phyloP scores from a whole-genome alignment of 2,113 vertebrate genomes.

The Dascyllus trimaculatus region DNA sequence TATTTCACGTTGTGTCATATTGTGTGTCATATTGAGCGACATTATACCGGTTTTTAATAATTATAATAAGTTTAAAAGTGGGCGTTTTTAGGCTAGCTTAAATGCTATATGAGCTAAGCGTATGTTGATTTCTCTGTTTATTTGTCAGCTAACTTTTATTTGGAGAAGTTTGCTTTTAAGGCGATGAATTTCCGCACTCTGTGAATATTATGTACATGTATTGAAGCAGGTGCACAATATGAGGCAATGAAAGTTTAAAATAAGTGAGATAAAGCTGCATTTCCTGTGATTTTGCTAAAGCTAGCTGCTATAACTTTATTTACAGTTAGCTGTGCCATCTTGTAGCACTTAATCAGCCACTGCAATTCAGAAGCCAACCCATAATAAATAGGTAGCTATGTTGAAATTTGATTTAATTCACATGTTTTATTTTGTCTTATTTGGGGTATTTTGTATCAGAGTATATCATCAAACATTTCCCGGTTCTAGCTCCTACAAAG shows the following conservation, averaged over 20 bases:
- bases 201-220: background rate
- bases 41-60: too few relatives aligned
- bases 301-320: background rate
- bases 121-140: too few relatives aligned
- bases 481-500: background rate
- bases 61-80: too few relatives aligned
- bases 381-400: background rate
- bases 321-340: background rate
- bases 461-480: background rate
- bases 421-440: conserved; percentile 4
- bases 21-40: too few relatives aligned
- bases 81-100: too few relatives aligned
- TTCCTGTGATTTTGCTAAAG: background rate
- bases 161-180: too few relatives aligned
- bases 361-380: too few relatives aligned
- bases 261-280: background rate
- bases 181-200: too few relatives aligned
- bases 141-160: too few relatives aligned
- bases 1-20: too few relatives aligned
- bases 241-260: background rate
- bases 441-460: background rate
- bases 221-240: conserved; percentile 1
- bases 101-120: too few relatives aligned
- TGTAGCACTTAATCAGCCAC: background rate
- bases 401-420: too few relatives aligned